phyloP scores from a whole-genome alignment of 2,113 vertebrate species.

The Pygoscelis antarcticus region DNA sequence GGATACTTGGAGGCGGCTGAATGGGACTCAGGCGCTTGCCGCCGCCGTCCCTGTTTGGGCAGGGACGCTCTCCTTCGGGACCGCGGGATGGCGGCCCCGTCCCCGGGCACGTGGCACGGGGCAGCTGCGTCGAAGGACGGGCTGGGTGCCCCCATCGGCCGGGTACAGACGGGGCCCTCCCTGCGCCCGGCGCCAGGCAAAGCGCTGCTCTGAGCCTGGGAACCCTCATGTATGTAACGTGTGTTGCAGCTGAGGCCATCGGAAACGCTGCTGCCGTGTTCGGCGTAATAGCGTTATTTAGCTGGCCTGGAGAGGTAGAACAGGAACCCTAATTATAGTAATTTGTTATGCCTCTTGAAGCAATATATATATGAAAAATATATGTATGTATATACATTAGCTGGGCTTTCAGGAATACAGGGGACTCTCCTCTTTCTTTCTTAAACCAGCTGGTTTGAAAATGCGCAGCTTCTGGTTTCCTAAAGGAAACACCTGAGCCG shows the following conservation, averaged over 20 bases:
- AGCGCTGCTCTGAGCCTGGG: background rate
- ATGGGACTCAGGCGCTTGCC: background rate
- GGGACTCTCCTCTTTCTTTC: background rate
- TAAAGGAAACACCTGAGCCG: background rate
- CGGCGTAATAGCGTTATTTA: background rate
- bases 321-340: background rate
- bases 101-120: background rate
- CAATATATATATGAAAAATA: background rate
- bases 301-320: background rate
- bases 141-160: background rate
- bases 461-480: background rate
- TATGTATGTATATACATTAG: too few species aligned
- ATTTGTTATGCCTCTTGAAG: background rate
- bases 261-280: background rate
- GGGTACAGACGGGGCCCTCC: background rate
- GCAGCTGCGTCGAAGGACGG: background rate
- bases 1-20: background rate
- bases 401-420: background rate
- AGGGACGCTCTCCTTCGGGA: background rate
- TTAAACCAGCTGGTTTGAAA: background rate
- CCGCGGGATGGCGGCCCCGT: background rate
- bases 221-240: accelerated
- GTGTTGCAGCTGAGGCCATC: background rate
- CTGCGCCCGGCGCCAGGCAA: background rate
- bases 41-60: background rate